Percentiles rank a stretch among this genome's conserved stretches.
phyloP scores from a whole-genome alignment of 2,113 vertebrate species.

The Archocentrus centrarchus region DNA sequence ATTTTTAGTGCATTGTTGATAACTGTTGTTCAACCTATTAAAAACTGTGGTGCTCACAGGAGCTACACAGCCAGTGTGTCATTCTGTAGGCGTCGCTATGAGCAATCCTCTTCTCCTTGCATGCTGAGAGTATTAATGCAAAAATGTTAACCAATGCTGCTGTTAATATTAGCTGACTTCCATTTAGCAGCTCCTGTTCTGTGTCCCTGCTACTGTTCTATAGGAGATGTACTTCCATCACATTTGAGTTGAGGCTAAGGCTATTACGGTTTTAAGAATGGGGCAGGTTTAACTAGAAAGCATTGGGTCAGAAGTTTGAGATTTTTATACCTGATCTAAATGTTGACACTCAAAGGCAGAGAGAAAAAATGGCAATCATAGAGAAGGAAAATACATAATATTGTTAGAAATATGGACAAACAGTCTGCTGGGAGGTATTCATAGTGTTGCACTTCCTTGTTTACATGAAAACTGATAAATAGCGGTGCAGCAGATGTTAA shows the following conservation, averaged over 20 bases:
- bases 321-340: background rate
- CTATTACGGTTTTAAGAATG: background rate
- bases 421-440: background rate
- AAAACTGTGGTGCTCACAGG: background rate
- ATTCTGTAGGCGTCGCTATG: background rate
- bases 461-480: background rate
- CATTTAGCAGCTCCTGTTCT: background rate
- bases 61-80: background rate
- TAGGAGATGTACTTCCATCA: fast-evolving
- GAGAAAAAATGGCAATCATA: fast-evolving
- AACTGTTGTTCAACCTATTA: background rate
- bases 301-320: fast-evolving
- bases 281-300: background rate
- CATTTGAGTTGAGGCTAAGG: background rate
- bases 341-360: background rate
- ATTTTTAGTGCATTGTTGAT: background rate
- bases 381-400: background rate
- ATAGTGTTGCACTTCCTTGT: background rate
- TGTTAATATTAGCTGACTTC: background rate
- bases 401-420: too few relatives aligned
- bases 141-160: background rate
- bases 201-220: background rate
- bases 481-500: too few relatives aligned
- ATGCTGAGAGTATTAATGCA: background rate
- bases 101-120: background rate